Base-by-base conservation (phyloP, 2,888 invertebrate species). In the Palloptera scutellata region DNA sequence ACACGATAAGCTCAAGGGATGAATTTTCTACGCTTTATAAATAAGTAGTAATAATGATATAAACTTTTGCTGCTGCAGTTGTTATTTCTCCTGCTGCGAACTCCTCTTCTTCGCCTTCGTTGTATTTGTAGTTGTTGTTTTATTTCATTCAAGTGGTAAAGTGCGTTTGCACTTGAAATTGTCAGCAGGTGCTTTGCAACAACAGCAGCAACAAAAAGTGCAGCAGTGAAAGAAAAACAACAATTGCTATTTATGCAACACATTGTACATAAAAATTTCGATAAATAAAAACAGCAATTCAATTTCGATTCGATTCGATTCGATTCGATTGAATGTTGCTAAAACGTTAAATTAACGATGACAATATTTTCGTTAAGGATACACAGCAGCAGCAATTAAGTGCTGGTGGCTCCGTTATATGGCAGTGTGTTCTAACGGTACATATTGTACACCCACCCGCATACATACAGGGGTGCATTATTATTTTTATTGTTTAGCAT, bases 141-240 rank as follows among this genome's bases (percentile, higher is more conserved):
- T 11, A 3, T 40, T 55, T 48, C 48, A 15, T 17, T 19, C 68
- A 70, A 72, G 70, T 73, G 69, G 65, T 70, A 70, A 72, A 72
- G 70, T 72, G 73, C 69, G 75, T 73, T 69, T 54, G 78, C 82
- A 83, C 84, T 83, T 82, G 78, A 83, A 81, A 82, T 83, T 83
- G 84, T 81, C 84, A 83, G 83, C 84, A 83, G 83, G 83, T 83
- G 83, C 78, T 77, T 76, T 77, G 79, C 78, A 79, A 74, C 72
- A 80, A 81, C 74, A 81, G 57, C 52, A 64, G 20, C 55, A 59
- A 58, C 58, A 66, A 63, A 53, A 66, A 63, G 42, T 55, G 42
- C 41, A 57, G 41, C 48, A 45, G 15, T 17, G 12, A 19, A 63
- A 52, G 43, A 42, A 55, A 59, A 55, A 20, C 61, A 63, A 60